These are phyloP conservation scores for Alviniconcha marisindica DNA, from an alignment of 1,140 invertebrate species.

Conservation along the genomic window DNA sequence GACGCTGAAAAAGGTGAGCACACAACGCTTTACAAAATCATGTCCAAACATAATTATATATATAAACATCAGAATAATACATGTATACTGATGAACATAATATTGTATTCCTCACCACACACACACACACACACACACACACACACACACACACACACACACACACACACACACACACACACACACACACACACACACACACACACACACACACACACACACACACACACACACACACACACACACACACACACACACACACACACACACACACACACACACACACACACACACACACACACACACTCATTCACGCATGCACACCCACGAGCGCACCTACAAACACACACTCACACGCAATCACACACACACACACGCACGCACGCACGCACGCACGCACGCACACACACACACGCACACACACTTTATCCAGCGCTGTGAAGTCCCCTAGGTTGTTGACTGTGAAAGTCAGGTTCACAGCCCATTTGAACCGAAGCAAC, in stretches of 20 bases:
- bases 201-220: constrained; percentile 3
- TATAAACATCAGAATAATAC: no score
- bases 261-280: background rate
- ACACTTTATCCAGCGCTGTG: no score
- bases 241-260: background rate
- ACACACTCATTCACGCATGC: background rate
- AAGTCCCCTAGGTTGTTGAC: no score
- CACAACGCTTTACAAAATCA: no score
- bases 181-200: background rate
- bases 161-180: constrained; percentile 1
- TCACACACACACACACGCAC: background rate
- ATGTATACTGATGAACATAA: no score
- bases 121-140: constrained; percentile 10
- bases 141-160: background rate
- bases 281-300: background rate
- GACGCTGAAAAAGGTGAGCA: no score
- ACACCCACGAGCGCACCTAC: background rate
- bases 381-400: background rate
- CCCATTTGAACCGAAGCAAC: no score
- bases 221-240: background rate
- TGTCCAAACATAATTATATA: no score
- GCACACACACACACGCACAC: no score
- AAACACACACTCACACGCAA: background rate
- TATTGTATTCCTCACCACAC: no score
- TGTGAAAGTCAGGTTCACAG: no score